Conservation (phyloP, 92 coral and sea anemone species). For the Anthopleura xanthogrammica region DNA sequence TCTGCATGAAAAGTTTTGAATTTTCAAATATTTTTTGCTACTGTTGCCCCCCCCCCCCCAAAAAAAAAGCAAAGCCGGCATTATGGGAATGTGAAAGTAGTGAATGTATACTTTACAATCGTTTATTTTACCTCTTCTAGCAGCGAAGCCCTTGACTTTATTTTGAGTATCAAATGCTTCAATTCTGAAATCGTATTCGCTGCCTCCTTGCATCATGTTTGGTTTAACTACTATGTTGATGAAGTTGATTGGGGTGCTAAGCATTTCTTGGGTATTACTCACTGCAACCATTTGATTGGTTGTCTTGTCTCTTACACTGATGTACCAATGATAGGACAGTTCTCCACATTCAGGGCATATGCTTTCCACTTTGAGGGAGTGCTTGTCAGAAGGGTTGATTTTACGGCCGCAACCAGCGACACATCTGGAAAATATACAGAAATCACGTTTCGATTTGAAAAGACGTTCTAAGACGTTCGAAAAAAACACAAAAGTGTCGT, state of each 20-base stretch:
- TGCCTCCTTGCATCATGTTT: conserved; percentile 44
- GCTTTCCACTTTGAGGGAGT: conserved; percentile 34
- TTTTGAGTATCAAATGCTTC: conserved; percentile 17
- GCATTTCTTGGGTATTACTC: conserved; percentile 3
- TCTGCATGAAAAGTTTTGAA: too few relatives aligned
- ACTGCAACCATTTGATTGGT: conserved; percentile 1
- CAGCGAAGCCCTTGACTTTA: conserved; percentile 9
- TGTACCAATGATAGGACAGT: conserved; percentile 28
- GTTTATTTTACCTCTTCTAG: conserved; percentile 18
- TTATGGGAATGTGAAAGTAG: too few relatives aligned
- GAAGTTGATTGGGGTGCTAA: conserved; percentile 21
- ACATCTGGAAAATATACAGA: conserved; percentile 25
- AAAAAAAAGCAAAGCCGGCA: too few relatives aligned
- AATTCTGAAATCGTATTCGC: conserved; percentile 29
- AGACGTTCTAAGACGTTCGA: not conserved
- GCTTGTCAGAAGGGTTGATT: conserved; percentile 69
- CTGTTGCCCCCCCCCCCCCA: too few relatives aligned
- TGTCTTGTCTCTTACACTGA: not conserved
- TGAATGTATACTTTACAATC: too few relatives aligned
- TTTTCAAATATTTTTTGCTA: too few relatives aligned
- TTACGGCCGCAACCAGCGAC: conserved; percentile 18
- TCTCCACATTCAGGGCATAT: conserved; percentile 52
- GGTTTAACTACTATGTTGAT: conserved; percentile 56
- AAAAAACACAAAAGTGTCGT: too few relatives aligned
- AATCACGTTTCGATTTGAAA: not conserved